Percentiles rank a stretch among this genome's conserved stretches.
These are phyloP conservation scores for Euplagia quadripunctaria DNA, from an alignment of 2,888 invertebrate genomes.

Conservation along the genomic window DNA sequence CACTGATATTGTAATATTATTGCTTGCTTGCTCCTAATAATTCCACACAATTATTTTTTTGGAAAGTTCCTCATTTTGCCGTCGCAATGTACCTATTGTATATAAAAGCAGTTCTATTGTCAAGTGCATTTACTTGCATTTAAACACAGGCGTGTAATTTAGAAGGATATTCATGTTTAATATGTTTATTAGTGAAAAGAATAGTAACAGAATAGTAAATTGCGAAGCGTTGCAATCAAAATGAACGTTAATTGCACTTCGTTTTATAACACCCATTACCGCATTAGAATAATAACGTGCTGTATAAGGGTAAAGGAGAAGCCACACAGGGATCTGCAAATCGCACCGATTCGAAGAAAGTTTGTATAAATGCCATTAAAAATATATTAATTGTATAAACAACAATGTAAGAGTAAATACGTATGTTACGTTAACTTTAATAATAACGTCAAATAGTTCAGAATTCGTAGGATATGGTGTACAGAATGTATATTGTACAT, in stretches of 20 bases:
- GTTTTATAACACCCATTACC: slow-evolving; percentile 42
- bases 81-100: not conserved
- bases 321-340: not conserved
- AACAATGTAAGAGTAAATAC: not conserved
- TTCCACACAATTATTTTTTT: no score
- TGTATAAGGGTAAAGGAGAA: slow-evolving; percentile 18
- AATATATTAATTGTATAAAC: not conserved
- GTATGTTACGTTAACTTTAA: no score
- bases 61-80: no score
- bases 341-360: not conserved
- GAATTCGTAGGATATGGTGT: no score
- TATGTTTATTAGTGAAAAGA: slow-evolving; percentile 58
- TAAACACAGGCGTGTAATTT: no score
- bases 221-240: slow-evolving; percentile 41
- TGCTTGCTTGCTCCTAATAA: no score
- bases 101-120: not conserved
- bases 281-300: slow-evolving; percentile 39
- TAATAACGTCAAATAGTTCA: no score
- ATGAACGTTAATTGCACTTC: slow-evolving; percentile 39
- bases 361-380: not conserved
- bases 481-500: no score
- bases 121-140: not conserved
- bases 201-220: slow-evolving; percentile 53
- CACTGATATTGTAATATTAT: no score
- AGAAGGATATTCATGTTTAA: not conserved